Conservation (phyloP, 1,140 invertebrate species). For the Anastatus disparis region DNA sequence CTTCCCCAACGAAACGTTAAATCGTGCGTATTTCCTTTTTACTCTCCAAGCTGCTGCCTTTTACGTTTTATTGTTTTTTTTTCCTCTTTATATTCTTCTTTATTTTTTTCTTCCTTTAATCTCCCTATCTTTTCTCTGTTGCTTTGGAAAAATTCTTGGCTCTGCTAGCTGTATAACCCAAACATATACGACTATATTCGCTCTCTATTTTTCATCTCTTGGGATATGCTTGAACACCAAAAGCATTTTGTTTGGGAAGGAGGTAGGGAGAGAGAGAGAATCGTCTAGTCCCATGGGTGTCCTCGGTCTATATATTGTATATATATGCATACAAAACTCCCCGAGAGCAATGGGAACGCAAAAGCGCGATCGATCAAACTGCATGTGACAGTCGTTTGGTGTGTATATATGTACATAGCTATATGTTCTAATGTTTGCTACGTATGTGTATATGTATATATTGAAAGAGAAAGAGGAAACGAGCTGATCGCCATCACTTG, state of each 20-base stretch:
- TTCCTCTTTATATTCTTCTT: too few relatives aligned
- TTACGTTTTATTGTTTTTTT: too few relatives aligned
- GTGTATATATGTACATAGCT: neutral
- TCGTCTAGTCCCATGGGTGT: constrained; percentile 4
- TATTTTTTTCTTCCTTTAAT: neutral
- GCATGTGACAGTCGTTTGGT: constrained; percentile 13
- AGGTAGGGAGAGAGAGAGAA: neutral
- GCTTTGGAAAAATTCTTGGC: neutral
- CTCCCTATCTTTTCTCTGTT: neutral
- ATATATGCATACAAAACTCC: constrained; percentile 10
- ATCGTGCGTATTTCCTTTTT: neutral
- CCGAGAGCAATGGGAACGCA: too few relatives aligned
- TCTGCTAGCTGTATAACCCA: neutral
- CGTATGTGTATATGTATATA: neutral
- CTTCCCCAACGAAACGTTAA: constrained; percentile 6
- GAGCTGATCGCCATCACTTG: constrained; percentile 16
- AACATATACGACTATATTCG: neutral
- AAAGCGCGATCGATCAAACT: constrained; percentile 29
- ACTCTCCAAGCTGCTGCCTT: too few relatives aligned
- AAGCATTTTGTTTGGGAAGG: too few relatives aligned
- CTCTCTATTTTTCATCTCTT: too few relatives aligned
- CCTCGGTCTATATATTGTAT: neutral
- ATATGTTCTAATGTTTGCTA: neutral
- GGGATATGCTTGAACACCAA: too few relatives aligned
- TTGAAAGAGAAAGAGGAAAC: neutral